Conservation (phyloP, 2,888 invertebrate species). For the Drosophila sordidula region DNA sequence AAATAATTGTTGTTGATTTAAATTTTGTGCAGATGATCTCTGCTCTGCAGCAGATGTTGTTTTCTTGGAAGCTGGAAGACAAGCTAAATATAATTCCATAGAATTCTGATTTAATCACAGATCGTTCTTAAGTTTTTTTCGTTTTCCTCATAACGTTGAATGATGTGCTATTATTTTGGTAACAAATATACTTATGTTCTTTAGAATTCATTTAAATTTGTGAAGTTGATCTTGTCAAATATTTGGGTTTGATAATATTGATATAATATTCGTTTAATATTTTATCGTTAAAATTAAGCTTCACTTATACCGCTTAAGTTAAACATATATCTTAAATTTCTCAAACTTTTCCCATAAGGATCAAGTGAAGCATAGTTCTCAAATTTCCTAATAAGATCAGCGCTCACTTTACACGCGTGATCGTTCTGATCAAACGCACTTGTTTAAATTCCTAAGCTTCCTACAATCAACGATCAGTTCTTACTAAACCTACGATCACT, state of each 20-base stretch:
- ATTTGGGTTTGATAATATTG: too few relatives aligned
- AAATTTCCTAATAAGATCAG: background rate
- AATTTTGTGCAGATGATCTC: slow-evolving; percentile 11
- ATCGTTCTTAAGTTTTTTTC: background rate
- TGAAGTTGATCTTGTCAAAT: background rate
- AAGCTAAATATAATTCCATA: background rate
- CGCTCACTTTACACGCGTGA: background rate
- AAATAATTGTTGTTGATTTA: slow-evolving; percentile 42
- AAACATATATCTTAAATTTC: background rate
- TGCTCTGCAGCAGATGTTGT: background rate
- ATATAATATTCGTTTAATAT: background rate
- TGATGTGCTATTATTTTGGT: too few relatives aligned
- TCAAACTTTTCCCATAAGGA: background rate
- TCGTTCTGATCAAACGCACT: too few relatives aligned
- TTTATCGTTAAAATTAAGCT: background rate
- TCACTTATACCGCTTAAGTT: background rate
- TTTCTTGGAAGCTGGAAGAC: background rate
- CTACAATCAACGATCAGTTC: background rate
- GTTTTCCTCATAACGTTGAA: too few relatives aligned
- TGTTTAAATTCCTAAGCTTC: background rate
- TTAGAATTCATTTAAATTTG: background rate
- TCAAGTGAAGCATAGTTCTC: background rate
- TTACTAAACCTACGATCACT: background rate
- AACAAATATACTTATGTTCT: too few relatives aligned
- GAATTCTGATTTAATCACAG: background rate